Evolutionary conservation across 2,888 invertebrate species (phyloP).

Genomic region (Acrobasis suavella): DNA sequence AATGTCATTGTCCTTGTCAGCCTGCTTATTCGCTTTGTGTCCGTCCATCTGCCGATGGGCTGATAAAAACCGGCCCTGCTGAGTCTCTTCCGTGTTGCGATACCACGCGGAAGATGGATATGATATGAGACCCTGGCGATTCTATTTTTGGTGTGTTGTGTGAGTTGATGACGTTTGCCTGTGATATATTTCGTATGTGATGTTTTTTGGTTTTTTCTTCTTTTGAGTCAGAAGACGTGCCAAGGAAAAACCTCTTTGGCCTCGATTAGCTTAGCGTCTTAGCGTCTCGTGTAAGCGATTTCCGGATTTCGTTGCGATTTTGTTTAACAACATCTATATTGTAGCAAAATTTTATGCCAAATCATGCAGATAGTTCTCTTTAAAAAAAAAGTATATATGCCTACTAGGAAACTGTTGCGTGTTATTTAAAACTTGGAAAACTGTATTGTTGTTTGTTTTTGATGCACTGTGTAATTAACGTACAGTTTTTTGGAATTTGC

Average conservation of each 20-base stretch:
- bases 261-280: constrained; percentile 44
- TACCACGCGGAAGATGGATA: constrained; percentile 61
- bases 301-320: constrained; percentile 47
- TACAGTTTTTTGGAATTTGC: constrained; percentile 49
- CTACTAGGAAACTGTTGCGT: neutral
- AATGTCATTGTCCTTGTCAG: constrained; percentile 73
- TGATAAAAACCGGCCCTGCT: constrained; percentile 36
- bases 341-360: neutral
- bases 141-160: constrained; percentile 66
- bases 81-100: constrained; percentile 55
- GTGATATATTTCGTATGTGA: constrained; percentile 37
- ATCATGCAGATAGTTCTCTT: neutral
- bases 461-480: neutral
- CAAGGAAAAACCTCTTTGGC: constrained; percentile 49
- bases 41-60: constrained; percentile 41
- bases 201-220: constrained; percentile 34
- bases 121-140: constrained; percentile 62
- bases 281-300: constrained; percentile 36
- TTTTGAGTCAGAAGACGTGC: constrained; percentile 39
- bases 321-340: constrained; percentile 40
- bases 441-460: neutral
- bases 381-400: neutral
- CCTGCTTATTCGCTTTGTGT: constrained; percentile 48
- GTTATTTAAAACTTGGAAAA: neutral
- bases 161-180: constrained; percentile 57